Evolutionary conservation across 2,888 invertebrate species (phyloP), one percentile per base, ranked within the genome.

Genomic region (Synergus itoensis): DNA sequence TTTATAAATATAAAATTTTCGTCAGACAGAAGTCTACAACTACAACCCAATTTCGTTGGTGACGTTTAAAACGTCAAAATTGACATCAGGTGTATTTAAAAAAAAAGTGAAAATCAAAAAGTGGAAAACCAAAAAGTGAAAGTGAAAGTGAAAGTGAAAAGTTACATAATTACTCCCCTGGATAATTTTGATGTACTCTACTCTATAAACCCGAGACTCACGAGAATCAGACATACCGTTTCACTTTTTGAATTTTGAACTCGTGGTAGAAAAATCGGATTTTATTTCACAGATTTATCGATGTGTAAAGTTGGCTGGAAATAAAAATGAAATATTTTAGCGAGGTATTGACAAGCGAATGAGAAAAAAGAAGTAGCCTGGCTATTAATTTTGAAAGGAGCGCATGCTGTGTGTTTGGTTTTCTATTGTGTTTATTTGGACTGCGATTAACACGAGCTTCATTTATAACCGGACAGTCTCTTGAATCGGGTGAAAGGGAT

Each of bases 401-500:
- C 73, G 73, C 73, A 73, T 73, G 73, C 53, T 73, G 53, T 73
- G 73, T 73, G 53, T 73, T 73, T 73, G 73, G 73, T 73, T 73
- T 73, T 73, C 73, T 53, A 73, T 73, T 73, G 73, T 73, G 48
- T 73, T 73, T 53, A 48, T 73, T 73, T 73, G 53, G 73, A 73
- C 53, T 73, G 73, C 48, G 53, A 73, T 73, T 73, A 73, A 40
- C 53, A 73, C 53, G 73, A 73, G 73, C 78, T 69, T 78, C 40
- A 77, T 69, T 60, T 57, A 76, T 28, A 40, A 79, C 28, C 60
- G 67, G 76, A 79, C 60, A 84, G 89, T 91, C 92, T 91, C 91
- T 92, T 89, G 90, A 91, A 91, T 90, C 89, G 88, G 88, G 88
- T 81, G 79, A 86, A 87, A 89, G 86, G 89, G 89, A 90, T 89